Base-by-base conservation (phyloP, 2,113 vertebrate species). In the Smithornis capensis region DNA sequence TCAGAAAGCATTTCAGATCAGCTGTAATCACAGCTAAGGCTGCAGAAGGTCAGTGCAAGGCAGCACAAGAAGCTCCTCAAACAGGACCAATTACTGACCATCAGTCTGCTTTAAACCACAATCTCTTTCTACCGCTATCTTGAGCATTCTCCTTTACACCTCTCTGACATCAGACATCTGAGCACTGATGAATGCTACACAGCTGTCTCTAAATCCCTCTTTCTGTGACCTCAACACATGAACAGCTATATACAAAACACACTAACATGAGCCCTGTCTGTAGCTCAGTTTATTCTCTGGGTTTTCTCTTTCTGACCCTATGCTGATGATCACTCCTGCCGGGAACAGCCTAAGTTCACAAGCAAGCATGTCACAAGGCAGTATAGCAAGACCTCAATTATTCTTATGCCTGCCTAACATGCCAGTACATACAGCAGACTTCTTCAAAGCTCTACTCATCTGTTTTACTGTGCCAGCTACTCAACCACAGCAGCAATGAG, bases 391-490 rank as follows among this genome's bases (percentile, higher is more conserved):
- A 83, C 47, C 62, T 64, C 88, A 35, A 5, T 69, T 92, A 55
- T 70, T 69, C 67, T 75, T 91, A 59, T 50, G 69, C 81, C 80
- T 47, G 57, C 69, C 65, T 87, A 60, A 75, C 19, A 25, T 22
- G 81, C 84, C 69, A 91, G 74, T 47, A 78, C 90, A 84, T 0
- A 1, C 81, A 84, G 27, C 16, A 37, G 87, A 38, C 53, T 87
- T 64, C 90, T 87, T 95, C 93, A 96, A 87, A 93, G 84, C 90
- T 75, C 71, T n/a, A 77, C 42, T 81, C 69, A 50, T 78, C 70
- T 83, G 15, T 82, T 94, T 84, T 68, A 84, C 57, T 40, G n/a
- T 0, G 78, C 78, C 87, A 93, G 10, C 63, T 68, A 37, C 62
- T 69, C 62, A 83, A 60, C 85, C 94, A 86, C 90, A 81, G 65